Conservation (phyloP, 2,113 vertebrate genomes). For the Columba livia region DNA sequence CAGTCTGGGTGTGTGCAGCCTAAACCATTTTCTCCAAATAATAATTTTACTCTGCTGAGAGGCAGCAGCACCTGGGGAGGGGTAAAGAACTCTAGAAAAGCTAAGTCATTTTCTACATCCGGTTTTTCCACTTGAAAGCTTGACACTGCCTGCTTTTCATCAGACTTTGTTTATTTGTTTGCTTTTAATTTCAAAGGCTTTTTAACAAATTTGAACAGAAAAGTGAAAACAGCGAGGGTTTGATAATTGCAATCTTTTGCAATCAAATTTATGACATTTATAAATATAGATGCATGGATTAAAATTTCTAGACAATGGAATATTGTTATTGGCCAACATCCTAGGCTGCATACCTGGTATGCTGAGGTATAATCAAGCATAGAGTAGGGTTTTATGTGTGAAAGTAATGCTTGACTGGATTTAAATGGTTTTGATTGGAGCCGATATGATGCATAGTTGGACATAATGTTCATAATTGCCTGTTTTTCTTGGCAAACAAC, state of each 20-base stretch:
- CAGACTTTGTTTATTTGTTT: slow-evolving; percentile 55
- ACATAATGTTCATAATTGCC: slow-evolving; percentile 68
- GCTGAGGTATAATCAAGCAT: slow-evolving; percentile 46
- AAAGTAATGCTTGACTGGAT: slow-evolving; percentile 65
- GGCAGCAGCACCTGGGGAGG: slow-evolving; percentile 43
- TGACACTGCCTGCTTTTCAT: slow-evolving; percentile 10
- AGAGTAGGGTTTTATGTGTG: slow-evolving; percentile 45
- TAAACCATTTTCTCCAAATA: slow-evolving; percentile 43
- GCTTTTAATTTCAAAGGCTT: slow-evolving; percentile 44
- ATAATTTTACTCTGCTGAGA: slow-evolving; percentile 42
- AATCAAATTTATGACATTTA: slow-evolving; percentile 63
- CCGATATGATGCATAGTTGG: slow-evolving; percentile 66
- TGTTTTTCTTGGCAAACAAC: slow-evolving; percentile 71
- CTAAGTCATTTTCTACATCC: slow-evolving; percentile 4
- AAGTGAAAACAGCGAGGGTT: slow-evolving; percentile 26
- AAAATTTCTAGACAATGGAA: slow-evolving; percentile 55
- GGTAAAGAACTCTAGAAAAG: slow-evolving; percentile 36
- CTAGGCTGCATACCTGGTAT: slow-evolving; percentile 46
- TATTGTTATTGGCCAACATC: slow-evolving; percentile 64
- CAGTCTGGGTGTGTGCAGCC: slow-evolving; percentile 10
- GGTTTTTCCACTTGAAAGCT: slow-evolving; percentile 1
- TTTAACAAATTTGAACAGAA: slow-evolving; percentile 48
- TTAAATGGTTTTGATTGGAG: slow-evolving; percentile 69
- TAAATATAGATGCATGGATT: slow-evolving; percentile 54
- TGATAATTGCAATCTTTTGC: slow-evolving; percentile 50